phyloP scores from a whole-genome alignment of 2,113 vertebrate genomes.

The Prunella himalayana region DNA sequence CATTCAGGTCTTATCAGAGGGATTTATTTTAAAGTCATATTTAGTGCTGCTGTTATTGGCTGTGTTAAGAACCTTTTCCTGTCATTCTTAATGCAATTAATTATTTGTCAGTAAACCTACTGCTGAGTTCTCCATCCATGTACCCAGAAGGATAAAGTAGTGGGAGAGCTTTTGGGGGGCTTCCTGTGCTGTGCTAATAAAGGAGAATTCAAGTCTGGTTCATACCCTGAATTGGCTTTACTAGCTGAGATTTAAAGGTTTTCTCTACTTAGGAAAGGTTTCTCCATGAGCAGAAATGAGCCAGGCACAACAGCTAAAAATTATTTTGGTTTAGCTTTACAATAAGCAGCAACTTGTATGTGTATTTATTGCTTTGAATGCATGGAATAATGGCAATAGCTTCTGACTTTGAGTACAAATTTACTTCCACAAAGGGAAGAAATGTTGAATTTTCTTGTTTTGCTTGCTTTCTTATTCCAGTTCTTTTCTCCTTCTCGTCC shows the following conservation, averaged over 20 bases:
- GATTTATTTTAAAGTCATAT: background rate
- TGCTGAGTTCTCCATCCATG: background rate
- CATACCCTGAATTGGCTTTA: background rate
- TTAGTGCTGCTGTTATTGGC: background rate
- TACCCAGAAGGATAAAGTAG: background rate
- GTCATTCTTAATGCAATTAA: background rate
- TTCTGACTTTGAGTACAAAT: background rate
- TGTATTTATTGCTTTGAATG: background rate
- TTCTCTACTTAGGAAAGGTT: background rate
- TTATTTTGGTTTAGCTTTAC: background rate
- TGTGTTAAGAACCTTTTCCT: background rate
- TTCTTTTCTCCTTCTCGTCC: background rate
- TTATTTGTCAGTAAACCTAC: background rate
- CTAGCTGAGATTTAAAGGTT: background rate
- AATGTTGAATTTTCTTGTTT: background rate
- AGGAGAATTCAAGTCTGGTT: background rate
- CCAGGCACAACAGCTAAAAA: background rate
- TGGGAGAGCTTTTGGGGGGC: background rate
- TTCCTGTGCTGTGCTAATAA: background rate
- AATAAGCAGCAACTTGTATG: background rate
- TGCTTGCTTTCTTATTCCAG: background rate
- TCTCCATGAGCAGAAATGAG: background rate
- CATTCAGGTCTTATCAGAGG: background rate
- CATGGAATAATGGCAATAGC: background rate
- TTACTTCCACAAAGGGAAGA: background rate